These are phyloP conservation scores for Dicaeum eximium DNA, from an alignment of 2,113 vertebrate species.

Conservation along the genomic window DNA sequence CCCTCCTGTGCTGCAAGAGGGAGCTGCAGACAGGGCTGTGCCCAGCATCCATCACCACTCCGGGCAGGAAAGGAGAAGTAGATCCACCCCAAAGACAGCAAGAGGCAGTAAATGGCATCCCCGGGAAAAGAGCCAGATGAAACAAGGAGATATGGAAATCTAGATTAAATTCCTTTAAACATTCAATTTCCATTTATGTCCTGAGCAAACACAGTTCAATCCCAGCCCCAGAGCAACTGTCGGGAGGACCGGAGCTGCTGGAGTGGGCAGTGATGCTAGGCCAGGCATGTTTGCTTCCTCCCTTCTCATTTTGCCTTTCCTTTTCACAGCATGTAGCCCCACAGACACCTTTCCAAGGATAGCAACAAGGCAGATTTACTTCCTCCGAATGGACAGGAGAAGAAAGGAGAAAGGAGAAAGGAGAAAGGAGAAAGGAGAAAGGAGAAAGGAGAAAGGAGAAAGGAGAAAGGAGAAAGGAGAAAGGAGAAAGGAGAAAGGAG, in stretches of 20 bases:
- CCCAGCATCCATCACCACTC: not conserved
- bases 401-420: not conserved
- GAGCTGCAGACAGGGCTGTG: conserved; percentile 9
- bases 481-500: not conserved
- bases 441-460: not conserved
- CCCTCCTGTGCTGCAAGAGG: conserved; percentile 46
- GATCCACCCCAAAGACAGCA: not conserved
- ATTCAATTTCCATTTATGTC: not conserved
- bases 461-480: not conserved
- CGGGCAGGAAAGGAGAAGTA: not conserved
- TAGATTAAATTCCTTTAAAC: not conserved
- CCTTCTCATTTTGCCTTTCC: not conserved
- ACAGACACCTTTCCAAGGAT: not conserved
- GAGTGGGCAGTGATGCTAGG: not conserved
- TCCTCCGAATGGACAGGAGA: not conserved
- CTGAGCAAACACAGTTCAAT: not conserved
- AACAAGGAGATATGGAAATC: not conserved
- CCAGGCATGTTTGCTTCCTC: accelerated
- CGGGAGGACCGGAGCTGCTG: accelerated
- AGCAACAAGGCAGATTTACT: not conserved
- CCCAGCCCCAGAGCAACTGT: not conserved
- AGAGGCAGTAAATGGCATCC: not conserved
- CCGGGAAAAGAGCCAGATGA: not conserved
- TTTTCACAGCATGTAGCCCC: not conserved
- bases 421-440: not conserved